These are phyloP conservation scores for Punctoribates punctum DNA, from an alignment of 2,888 invertebrate species.

Conservation along the genomic window DNA sequence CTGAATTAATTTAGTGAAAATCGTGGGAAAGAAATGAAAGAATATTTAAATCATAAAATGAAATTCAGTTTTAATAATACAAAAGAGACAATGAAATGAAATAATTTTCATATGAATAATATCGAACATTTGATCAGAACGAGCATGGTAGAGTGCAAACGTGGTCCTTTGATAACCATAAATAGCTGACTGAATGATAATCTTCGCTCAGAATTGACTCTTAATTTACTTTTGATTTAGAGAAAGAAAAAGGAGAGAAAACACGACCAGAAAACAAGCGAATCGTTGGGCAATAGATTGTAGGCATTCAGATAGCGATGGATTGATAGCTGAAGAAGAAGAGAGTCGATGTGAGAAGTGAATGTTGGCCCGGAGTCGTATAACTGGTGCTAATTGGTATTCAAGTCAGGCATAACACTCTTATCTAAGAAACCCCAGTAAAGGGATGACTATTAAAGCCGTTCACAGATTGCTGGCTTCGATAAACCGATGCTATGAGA, in stretches of 20 bases:
- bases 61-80: no score
- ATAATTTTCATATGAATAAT: no score
- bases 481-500: not conserved
- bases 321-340: not conserved
- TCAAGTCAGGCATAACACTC: conserved; percentile 29
- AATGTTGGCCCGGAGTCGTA: conserved; percentile 5
- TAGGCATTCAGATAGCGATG: not conserved
- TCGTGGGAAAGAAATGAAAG: no score
- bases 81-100: no score
- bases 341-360: not conserved
- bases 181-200: not conserved
- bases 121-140: no score
- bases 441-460: conserved; percentile 31
- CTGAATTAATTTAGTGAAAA: no score
- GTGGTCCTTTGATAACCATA: no score
- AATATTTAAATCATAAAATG: no score
- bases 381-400: conserved; percentile 25
- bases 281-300: not conserved
- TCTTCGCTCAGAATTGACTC: not conserved
- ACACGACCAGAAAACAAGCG: conserved; percentile 19
- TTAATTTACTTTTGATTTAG: conserved; percentile 9
- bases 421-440: conserved; percentile 20
- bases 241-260: conserved; percentile 10
- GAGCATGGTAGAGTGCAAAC: no score
- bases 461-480: conserved; percentile 7